phyloP scores from a whole-genome alignment of 2,113 vertebrate species.

The Ciconia stormi region DNA sequence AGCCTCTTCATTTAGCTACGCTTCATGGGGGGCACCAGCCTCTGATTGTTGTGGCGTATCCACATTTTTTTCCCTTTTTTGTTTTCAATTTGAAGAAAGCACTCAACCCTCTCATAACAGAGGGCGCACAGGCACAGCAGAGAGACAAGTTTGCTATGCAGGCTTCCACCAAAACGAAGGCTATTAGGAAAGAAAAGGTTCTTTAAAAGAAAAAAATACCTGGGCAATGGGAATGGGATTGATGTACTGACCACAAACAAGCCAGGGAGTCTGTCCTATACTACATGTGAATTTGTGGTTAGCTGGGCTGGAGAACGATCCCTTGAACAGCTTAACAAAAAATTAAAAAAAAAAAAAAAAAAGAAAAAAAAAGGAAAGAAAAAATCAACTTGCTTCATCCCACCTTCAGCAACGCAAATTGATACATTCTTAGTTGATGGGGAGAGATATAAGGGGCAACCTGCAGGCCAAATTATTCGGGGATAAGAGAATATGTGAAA shows the following conservation, averaged over 20 bases:
- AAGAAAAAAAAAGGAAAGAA: no score
- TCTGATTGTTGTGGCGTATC: not conserved
- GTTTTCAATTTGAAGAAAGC: conserved; percentile 17
- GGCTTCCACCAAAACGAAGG: not conserved
- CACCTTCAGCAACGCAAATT: not conserved
- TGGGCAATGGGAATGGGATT: not conserved
- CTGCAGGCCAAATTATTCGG: not conserved
- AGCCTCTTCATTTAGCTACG: not conserved
- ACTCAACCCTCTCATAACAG: conserved; percentile 50
- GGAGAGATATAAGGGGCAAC: not conserved
- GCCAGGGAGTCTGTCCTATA: not conserved
- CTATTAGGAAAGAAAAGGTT: not conserved
- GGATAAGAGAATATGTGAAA: not conserved
- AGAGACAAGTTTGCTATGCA: conserved; percentile 15
- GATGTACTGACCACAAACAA: not conserved
- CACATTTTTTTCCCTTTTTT: not conserved
- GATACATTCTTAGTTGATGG: not conserved
- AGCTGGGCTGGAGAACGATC: not conserved
- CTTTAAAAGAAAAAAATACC: not conserved
- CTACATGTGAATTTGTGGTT: not conserved
- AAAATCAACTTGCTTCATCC: not conserved
- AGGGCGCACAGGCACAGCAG: conserved; percentile 45
- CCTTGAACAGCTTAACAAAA: not conserved
- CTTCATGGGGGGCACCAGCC: not conserved
- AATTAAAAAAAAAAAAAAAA: not conserved